These are phyloP conservation scores for Chrosomus eos DNA, from an alignment of 2,797 vertebrate genomes.

Conservation along the genomic window DNA sequence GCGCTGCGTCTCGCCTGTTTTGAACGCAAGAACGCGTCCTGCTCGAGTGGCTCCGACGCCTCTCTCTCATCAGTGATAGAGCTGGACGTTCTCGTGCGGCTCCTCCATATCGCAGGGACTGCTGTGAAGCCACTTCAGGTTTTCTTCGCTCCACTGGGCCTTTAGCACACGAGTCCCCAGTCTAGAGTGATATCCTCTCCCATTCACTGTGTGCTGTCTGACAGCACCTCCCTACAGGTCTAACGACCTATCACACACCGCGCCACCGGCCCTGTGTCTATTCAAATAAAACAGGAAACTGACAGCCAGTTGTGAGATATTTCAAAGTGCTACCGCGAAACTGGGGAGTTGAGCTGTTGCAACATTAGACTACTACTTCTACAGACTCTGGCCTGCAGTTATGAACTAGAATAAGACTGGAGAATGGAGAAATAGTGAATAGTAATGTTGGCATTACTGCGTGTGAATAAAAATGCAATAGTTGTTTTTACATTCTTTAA, in stretches of 20 bases:
- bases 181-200: constrained; percentile 53
- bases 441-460: neutral
- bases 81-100: neutral
- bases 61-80: neutral
- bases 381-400: neutral
- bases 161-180: constrained; percentile 46
- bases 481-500: neutral
- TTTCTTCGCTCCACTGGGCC: constrained; percentile 41
- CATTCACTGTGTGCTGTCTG: constrained; percentile 31
- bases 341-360: too few relatives aligned
- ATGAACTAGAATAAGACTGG: neutral
- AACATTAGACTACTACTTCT: too few relatives aligned
- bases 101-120: neutral
- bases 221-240: constrained; percentile 28
- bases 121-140: neutral
- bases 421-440: too few relatives aligned
- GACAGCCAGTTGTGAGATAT: constrained; percentile 15
- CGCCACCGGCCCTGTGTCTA: constrained; percentile 35
- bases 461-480: neutral
- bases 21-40: neutral
- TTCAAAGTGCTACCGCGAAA: constrained; percentile 51
- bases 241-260: constrained; percentile 48
- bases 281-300: constrained; percentile 68
- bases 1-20: neutral
- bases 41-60: neutral